phyloP scores from a whole-genome alignment of 2,888 invertebrate species.

The Marasmarcha lunaedactyla region DNA sequence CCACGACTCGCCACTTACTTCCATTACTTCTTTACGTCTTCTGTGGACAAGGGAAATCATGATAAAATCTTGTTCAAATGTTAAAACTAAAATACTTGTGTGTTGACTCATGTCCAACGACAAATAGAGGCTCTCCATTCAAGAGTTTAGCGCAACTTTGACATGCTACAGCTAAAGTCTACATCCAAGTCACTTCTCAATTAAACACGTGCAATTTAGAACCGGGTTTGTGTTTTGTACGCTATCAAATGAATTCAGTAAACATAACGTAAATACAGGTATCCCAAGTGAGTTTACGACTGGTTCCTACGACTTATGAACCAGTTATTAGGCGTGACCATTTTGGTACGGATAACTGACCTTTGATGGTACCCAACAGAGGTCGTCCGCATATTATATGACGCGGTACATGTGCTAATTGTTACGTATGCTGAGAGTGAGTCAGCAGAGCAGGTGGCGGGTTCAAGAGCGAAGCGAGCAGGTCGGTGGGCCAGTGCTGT shows the following conservation, averaged over 20 bases:
- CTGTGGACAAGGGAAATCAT: constrained; percentile 30
- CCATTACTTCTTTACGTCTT: constrained; percentile 73
- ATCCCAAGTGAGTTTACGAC: constrained; percentile 60
- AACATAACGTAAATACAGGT: constrained; percentile 63
- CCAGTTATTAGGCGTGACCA: constrained; percentile 71
- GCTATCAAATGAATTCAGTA: constrained; percentile 49
- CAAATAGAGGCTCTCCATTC: too few species aligned
- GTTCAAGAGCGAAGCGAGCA: constrained; percentile 29
- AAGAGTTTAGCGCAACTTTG: too few species aligned
- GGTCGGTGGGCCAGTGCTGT: background rate
- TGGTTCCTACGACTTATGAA: constrained; percentile 63
- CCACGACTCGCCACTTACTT: constrained; percentile 69
- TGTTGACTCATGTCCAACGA: too few species aligned
- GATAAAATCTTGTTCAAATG: too few species aligned
- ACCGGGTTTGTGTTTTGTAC: constrained; percentile 38
- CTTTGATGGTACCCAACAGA: constrained; percentile 59
- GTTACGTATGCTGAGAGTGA: constrained; percentile 51
- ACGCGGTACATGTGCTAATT: constrained; percentile 55
- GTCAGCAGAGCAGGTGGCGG: constrained; percentile 48
- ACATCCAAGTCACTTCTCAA: constrained; percentile 7
- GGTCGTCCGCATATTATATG: constrained; percentile 47
- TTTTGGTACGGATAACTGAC: constrained; percentile 70
- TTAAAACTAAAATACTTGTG: too few species aligned
- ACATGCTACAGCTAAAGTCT: too few species aligned
- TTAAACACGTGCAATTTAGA: constrained; percentile 15